Conservation (phyloP, 2,797 vertebrate genomes). For the Molossus alvarezi region DNA sequence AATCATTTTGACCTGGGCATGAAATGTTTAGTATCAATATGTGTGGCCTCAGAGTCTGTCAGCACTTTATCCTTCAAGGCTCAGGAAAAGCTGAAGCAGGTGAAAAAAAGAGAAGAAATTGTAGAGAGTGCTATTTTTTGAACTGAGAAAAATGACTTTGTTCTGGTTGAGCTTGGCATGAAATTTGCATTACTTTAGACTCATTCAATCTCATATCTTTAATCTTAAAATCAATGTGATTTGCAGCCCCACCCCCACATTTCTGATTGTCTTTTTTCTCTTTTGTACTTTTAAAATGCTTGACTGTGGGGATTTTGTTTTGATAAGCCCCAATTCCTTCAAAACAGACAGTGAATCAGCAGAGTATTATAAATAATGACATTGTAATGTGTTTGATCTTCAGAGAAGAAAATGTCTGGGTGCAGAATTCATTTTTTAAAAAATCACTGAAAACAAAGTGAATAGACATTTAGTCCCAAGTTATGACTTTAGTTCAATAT, state of each 20-base stretch:
- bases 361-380: constrained; percentile 58
- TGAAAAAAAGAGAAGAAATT: neutral
- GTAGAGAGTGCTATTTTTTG: neutral
- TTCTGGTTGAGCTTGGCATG: constrained; percentile 4
- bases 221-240: constrained; percentile 69
- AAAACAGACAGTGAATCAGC: constrained; percentile 45
- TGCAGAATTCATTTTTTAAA: neutral
- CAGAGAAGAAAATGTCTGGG: neutral
- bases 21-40: neutral
- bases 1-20: neutral
- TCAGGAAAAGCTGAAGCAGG: neutral
- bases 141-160: constrained; percentile 11
- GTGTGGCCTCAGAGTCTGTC: neutral
- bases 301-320: constrained; percentile 26
- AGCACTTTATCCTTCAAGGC: neutral
- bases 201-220: constrained; percentile 22
- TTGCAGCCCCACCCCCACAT: neutral
- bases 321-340: constrained; percentile 60
- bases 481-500: neutral
- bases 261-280: neutral
- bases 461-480: neutral
- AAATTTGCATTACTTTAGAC: constrained; percentile 59
- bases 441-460: neutral
- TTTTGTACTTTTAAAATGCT: constrained; percentile 65
- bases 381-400: constrained; percentile 57